Evolutionary conservation across 2,113 vertebrate species (phyloP).

Genomic region (Hystrix cristata): DNA sequence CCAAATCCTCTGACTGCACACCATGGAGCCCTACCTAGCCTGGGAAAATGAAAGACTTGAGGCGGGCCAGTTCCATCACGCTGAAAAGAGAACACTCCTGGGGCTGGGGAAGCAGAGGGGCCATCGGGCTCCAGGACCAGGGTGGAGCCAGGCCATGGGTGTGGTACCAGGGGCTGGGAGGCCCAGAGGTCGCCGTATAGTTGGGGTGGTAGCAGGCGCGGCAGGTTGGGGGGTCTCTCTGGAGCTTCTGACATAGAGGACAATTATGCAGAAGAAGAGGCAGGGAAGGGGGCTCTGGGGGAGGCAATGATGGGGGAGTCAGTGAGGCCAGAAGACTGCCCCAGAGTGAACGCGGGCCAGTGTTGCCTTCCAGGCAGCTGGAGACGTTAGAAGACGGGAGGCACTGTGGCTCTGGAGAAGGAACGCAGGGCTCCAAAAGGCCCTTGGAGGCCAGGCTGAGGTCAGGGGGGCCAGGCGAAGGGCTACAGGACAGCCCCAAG

Average conservation of each 20-base stretch:
- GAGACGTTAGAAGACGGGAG: slow-evolving; percentile 79
- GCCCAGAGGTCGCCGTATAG: slow-evolving; percentile 68
- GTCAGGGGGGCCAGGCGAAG: slow-evolving; percentile 48
- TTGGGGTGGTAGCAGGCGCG: slow-evolving; percentile 88
- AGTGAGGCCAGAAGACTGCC: slow-evolving; percentile 91
- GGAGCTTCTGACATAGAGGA: slow-evolving; percentile 85
- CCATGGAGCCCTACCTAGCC: slow-evolving; percentile 80
- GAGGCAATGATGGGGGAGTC: slow-evolving; percentile 83
- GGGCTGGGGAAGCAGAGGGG: slow-evolving; percentile 83
- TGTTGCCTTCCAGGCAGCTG: slow-evolving; percentile 71
- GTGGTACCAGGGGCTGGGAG: slow-evolving; percentile 31
- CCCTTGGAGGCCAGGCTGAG: slow-evolving; percentile 46
- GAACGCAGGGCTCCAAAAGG: slow-evolving; percentile 70
- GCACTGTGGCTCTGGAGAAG: slow-evolving; percentile 28
- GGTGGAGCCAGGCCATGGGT: slow-evolving; percentile 41
- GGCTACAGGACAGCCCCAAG: slow-evolving; percentile 81
- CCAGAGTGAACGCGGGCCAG: slow-evolving; percentile 89
- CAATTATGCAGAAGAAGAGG: slow-evolving; percentile 77
- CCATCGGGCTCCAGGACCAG: background rate
- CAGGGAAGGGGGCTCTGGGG: slow-evolving; percentile 51
- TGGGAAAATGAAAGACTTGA: slow-evolving; percentile 90
- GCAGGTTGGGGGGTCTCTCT: slow-evolving; percentile 71
- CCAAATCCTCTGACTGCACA: slow-evolving; percentile 34
- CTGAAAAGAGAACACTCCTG: slow-evolving; percentile 86
- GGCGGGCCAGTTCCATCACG: slow-evolving; percentile 86